Evolutionary conservation across 2,888 invertebrate species (phyloP).

Genomic region (Busseola fusca): DNA sequence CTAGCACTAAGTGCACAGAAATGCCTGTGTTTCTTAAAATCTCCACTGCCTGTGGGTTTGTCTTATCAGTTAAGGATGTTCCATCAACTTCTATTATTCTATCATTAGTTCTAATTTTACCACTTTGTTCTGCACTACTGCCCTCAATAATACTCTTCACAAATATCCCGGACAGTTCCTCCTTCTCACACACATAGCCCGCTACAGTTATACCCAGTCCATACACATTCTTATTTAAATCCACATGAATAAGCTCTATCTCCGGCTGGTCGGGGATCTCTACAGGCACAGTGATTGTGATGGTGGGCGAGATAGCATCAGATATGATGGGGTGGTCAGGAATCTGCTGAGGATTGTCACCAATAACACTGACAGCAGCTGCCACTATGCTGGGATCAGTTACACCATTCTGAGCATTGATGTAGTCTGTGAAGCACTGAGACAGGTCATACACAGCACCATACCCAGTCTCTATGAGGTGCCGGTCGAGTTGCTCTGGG

Average conservation of each 20-base stretch:
- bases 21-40: slow-evolving; percentile 97
- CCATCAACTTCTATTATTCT: slow-evolving; percentile 99
- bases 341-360: slow-evolving; percentile 83
- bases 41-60: slow-evolving; percentile 99
- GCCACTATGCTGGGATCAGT: slow-evolving; percentile 76
- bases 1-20: slow-evolving; percentile 95
- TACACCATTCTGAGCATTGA: slow-evolving; percentile 79
- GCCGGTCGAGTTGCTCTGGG: slow-evolving; percentile 96
- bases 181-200: slow-evolving; percentile 99
- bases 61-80: slow-evolving; percentile 95
- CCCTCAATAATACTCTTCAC: slow-evolving; percentile 99
- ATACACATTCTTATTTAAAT: slow-evolving; percentile 96
- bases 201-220: slow-evolving; percentile 98
- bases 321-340: slow-evolving; percentile 79
- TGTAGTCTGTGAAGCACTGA: slow-evolving; percentile 81
- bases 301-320: slow-evolving; percentile 81
- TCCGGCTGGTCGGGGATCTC: slow-evolving; percentile 93
- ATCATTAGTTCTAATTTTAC: slow-evolving; percentile 97
- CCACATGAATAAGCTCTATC: slow-evolving; percentile 96
- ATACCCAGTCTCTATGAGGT: slow-evolving; percentile 93
- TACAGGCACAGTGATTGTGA: slow-evolving; percentile 86
- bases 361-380: slow-evolving; percentile 84
- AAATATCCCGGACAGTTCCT: slow-evolving; percentile 99
- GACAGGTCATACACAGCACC: slow-evolving; percentile 88
- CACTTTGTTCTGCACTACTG: slow-evolving; percentile 97